Evolutionary conservation across 2,888 invertebrate species (phyloP), one percentile per base, ranked within the genome.

Genomic region (Eustalomyia histrio): DNA sequence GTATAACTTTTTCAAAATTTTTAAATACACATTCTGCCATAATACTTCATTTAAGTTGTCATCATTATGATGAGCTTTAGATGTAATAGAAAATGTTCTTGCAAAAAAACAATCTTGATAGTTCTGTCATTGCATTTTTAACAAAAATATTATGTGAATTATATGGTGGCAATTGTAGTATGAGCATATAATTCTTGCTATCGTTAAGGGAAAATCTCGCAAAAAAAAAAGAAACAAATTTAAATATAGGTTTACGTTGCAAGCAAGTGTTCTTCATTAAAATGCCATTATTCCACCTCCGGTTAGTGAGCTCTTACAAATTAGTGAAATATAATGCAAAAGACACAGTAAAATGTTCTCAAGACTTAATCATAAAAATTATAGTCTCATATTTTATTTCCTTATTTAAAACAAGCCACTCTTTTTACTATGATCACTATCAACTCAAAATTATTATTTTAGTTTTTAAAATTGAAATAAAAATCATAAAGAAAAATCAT

Each of bases 361-460:
- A 76, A 58, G 72, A 80, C 61, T 63, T 63, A 76, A 58, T 76
- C 72, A 76, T 76, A 58, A 52, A 80, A 80, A 76, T 76, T 80
- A 76, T 72, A 50, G 60, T 52, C 60, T 65, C 14, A 60, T 29
- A n/a, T 67, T 76, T 71, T 43, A 68, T 72, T 80, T 80, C 80
- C 80, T 76, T 68, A 64, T 58, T 63, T 63, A 69, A 57, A 24
- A 50, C 47, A 9, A 68, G 24, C 2, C 29, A 21, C 24, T 55
- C 9, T 39, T 39, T n/a, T 39, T 12, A 39, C n/a, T 57, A 16
- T 33, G 57, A 57, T 33, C 24, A 6, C 24, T 57, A 57, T 57
- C 16, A 57, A 24, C 29, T n/a, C 16, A 8, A 8, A 2, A 9
- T 16, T 29, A 24, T 16, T 7, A 6, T 29, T 29, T 4, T 29